These are phyloP conservation scores for Euclidia mi DNA, from an alignment of 2,888 invertebrate genomes.

Conservation along the genomic window DNA sequence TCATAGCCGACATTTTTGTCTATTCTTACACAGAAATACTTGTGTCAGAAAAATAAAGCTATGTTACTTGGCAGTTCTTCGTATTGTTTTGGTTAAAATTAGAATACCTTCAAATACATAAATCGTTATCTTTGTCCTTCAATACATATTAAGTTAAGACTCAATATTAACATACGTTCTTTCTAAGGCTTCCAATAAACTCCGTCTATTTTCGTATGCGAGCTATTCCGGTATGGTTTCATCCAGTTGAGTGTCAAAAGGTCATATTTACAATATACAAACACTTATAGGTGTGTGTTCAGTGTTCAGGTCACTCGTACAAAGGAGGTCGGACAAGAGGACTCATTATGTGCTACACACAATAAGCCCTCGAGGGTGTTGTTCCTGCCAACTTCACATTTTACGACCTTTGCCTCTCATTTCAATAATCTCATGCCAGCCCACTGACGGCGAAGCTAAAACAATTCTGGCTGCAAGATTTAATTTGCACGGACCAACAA, in stretches of 20 bases:
- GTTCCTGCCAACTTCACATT: slow-evolving; percentile 45
- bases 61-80: too few species aligned
- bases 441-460: not conserved
- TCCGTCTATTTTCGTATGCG: slow-evolving; percentile 26
- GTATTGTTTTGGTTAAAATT: too few species aligned
- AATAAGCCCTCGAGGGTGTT: slow-evolving; percentile 65
- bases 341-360: slow-evolving; percentile 74
- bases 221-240: slow-evolving; percentile 41
- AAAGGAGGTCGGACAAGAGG: slow-evolving; percentile 48
- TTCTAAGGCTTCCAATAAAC: slow-evolving; percentile 40
- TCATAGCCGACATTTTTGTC: too few species aligned
- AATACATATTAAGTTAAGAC: too few species aligned
- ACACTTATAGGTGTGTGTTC: slow-evolving; percentile 22
- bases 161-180: too few species aligned
- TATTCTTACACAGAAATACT: too few species aligned
- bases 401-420: slow-evolving; percentile 60
- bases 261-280: slow-evolving; percentile 28
- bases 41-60: too few species aligned
- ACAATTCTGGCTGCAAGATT: slow-evolving; percentile 20
- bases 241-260: slow-evolving; percentile 43
- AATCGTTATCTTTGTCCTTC: too few species aligned
- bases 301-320: slow-evolving; percentile 28
- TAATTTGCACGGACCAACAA: slow-evolving; percentile 9
- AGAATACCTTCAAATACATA: too few species aligned
- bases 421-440: slow-evolving; percentile 51